Conservation (phyloP, 2,888 invertebrate species). For the Coleophora deauratella region DNA sequence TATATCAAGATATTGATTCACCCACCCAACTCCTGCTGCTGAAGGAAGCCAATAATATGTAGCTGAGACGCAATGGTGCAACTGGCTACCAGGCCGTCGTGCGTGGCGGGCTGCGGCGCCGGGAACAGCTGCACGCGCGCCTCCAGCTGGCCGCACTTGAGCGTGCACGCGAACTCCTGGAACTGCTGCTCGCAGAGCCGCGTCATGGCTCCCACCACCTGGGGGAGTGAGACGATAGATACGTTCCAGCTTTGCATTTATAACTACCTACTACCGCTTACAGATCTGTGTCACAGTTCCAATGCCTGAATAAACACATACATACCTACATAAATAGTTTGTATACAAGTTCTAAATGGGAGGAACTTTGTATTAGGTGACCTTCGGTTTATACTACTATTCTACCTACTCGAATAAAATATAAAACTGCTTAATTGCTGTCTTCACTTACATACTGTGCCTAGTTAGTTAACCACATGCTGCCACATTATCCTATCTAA, state of each 20-base stretch:
- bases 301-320: too few species aligned
- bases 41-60: conserved; percentile 90
- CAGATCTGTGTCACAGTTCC: too few species aligned
- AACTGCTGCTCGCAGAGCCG: conserved; percentile 62
- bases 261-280: neutral
- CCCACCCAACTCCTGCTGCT: conserved; percentile 86
- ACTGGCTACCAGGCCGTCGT: conserved; percentile 75
- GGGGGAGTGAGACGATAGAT: neutral
- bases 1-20: neutral
- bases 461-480: too few species aligned
- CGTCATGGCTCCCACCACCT: conserved; percentile 50
- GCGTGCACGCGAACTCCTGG: conserved; percentile 58
- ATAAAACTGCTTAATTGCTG: too few species aligned
- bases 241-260: neutral
- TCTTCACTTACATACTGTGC: too few species aligned
- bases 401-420: too few species aligned
- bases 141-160: conserved; percentile 63
- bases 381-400: too few species aligned
- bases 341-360: too few species aligned
- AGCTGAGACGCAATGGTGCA: conserved; percentile 80
- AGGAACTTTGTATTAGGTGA: too few species aligned
- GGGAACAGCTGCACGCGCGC: conserved; percentile 60
- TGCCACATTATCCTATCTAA: too few species aligned
- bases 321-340: too few species aligned
- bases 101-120: conserved; percentile 71